Evolutionary conservation across 2,888 invertebrate species (phyloP).

Genomic region (Dione vanillae): DNA sequence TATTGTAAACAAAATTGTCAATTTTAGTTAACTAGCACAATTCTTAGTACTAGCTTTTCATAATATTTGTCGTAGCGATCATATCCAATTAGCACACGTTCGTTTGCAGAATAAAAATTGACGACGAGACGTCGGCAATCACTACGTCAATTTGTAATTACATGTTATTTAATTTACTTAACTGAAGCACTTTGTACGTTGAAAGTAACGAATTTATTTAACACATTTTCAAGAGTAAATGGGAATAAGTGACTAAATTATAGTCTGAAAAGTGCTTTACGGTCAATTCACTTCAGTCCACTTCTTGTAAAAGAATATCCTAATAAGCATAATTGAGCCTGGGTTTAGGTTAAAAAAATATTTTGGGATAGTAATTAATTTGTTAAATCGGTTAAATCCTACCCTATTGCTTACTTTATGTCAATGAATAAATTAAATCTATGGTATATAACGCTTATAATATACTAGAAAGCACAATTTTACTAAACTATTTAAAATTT

Average conservation of each 20-base stretch:
- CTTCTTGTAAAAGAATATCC: neutral
- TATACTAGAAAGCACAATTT: too few species aligned
- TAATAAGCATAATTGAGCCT: neutral
- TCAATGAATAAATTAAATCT: too few species aligned
- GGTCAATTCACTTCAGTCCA: neutral
- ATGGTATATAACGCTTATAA: too few species aligned
- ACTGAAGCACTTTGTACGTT: neutral
- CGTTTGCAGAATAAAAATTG: neutral
- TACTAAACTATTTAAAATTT: too few species aligned
- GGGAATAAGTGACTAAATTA: neutral
- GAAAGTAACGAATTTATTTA: slow-evolving; percentile 11
- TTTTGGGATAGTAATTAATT: neutral
- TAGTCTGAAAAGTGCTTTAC: neutral
- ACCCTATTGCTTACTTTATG: too few species aligned
- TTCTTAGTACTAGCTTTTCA: neutral
- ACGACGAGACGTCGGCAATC: too few species aligned
- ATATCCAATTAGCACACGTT: neutral
- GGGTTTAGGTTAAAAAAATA: neutral
- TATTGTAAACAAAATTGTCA: neutral
- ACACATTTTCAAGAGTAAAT: neutral
- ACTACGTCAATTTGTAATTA: slow-evolving; percentile 13
- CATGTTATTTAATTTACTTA: slow-evolving; percentile 17
- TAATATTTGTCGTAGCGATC: neutral
- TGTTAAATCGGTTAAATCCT: too few species aligned
- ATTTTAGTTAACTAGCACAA: neutral